phyloP scores from a whole-genome alignment of 2,888 invertebrate species.

The Eucriotettix oculatus region DNA sequence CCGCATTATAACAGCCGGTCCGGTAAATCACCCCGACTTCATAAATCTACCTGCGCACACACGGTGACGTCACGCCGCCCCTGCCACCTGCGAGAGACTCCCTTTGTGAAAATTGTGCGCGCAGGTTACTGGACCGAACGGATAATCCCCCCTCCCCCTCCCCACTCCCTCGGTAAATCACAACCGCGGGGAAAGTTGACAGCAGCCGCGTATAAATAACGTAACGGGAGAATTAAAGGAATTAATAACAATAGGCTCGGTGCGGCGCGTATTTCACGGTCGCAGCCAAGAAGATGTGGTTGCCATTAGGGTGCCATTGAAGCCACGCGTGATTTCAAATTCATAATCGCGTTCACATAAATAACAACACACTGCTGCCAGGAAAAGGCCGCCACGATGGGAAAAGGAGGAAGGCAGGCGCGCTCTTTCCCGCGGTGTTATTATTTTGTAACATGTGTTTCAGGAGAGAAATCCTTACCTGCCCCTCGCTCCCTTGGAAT shows the following conservation, averaged over 20 bases:
- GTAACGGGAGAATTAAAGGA: neutral
- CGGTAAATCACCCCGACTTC: conserved; percentile 9
- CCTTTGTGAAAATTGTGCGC: neutral
- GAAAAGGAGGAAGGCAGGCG: too few relatives aligned
- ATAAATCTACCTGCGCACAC: conserved; percentile 9
- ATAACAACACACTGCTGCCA: too few relatives aligned
- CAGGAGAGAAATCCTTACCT: too few relatives aligned
- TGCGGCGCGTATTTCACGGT: neutral
- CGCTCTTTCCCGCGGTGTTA: too few relatives aligned
- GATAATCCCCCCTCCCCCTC: neutral
- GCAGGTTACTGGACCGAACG: neutral
- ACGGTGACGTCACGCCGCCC: conserved; percentile 4
- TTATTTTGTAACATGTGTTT: too few relatives aligned
- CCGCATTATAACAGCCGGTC: conserved; percentile 1
- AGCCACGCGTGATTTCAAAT: too few relatives aligned
- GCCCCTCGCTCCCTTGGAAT: too few relatives aligned
- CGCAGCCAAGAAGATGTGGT: too few relatives aligned
- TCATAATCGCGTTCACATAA: too few relatives aligned
- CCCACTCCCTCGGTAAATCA: neutral
- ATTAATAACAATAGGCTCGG: neutral
- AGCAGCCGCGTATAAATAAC: neutral
- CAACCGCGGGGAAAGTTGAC: neutral
- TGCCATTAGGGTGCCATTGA: too few relatives aligned
- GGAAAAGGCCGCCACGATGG: too few relatives aligned
- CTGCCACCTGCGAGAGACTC: neutral